Base-by-base conservation (phyloP, 2,888 invertebrate genomes). In the Lasioglossum pauxillum region DNA sequence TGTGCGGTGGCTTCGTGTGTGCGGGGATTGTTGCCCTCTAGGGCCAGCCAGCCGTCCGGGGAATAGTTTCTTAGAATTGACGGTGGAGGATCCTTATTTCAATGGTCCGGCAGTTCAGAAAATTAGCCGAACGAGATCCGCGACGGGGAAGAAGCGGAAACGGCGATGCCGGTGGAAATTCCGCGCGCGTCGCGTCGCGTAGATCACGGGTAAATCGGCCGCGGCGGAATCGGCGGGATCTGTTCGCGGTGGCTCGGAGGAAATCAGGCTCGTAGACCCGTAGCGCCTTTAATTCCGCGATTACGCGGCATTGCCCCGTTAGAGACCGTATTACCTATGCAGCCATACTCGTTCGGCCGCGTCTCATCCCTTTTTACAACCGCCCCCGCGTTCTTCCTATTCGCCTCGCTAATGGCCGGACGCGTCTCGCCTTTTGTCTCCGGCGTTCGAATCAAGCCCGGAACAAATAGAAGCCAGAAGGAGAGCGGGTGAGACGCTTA, bases 261-360 rank as follows among this genome's bases (percentile, higher is more conserved):
- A 94, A 93, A 94, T 93, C 94, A 35, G 46, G 3, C 90, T 89
- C 91, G 91, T 27, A 44, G 31, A 27, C 92, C 31, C 73, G 93
- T 93, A 93, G 92, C 49, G 19, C 35, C 94, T 94, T 94, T 94
- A 94, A 94, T 95, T 94, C 90, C 92, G 87, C 94, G 94, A 94
- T 95, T 95, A 95, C 93, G 93, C 92, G 89, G 80, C 91, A 94
- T 93, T 93, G 93, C 93, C 92, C 93, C 92, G 93, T 94, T 95
- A 94, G 88, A 94, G 89, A 86, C 91, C 89, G 92, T 93, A 94
- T 94, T 93, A 93, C 94, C 85, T 74, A 77, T 84, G 69, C 79
- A 83, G 80, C 75, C 77, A 72, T 72, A 80, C 76, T 80, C 78
- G 80, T 83, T 87, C 67, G 67, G 75, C n/a, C 23, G 41, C 8